These are phyloP conservation scores for Epistrophe grossulariae DNA, from an alignment of 2,888 invertebrate species.

Conservation along the genomic window DNA sequence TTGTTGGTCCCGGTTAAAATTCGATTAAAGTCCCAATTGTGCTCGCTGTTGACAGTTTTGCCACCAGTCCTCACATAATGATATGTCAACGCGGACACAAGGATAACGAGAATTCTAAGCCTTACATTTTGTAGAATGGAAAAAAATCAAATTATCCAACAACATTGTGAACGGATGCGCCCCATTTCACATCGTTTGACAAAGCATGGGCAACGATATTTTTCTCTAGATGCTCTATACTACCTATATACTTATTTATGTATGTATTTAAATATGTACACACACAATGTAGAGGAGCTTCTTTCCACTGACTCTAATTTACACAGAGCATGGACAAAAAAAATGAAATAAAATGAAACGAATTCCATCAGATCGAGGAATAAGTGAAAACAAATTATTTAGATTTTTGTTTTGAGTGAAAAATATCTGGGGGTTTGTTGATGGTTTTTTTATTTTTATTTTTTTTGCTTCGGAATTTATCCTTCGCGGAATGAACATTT, in stretches of 20 bases:
- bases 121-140: constrained; percentile 29
- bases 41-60: constrained; percentile 32
- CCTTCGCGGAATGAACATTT: not conserved
- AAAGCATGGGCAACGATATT: not conserved
- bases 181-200: constrained; percentile 64
- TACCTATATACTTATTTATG: no score
- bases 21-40: constrained; percentile 64
- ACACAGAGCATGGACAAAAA: not conserved
- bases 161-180: constrained; percentile 70
- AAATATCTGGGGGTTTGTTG: constrained; percentile 49
- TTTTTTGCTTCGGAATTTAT: constrained; percentile 11
- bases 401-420: constrained; percentile 28
- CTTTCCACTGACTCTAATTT: constrained; percentile 32
- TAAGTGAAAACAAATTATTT: constrained; percentile 69
- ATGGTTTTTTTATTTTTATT: constrained; percentile 12
- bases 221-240: constrained; percentile 27
- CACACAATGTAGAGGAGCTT: constrained; percentile 15
- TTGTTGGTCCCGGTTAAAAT: constrained; percentile 69
- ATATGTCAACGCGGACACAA: constrained; percentile 71
- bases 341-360: constrained; percentile 17
- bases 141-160: constrained; percentile 68
- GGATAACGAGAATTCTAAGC: constrained; percentile 65
- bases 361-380: constrained; percentile 48
- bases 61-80: constrained; percentile 57
- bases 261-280: not conserved